Evolutionary conservation across 2,113 vertebrate genomes (phyloP).

Genomic region (Stigmatopora nigra): DNA sequence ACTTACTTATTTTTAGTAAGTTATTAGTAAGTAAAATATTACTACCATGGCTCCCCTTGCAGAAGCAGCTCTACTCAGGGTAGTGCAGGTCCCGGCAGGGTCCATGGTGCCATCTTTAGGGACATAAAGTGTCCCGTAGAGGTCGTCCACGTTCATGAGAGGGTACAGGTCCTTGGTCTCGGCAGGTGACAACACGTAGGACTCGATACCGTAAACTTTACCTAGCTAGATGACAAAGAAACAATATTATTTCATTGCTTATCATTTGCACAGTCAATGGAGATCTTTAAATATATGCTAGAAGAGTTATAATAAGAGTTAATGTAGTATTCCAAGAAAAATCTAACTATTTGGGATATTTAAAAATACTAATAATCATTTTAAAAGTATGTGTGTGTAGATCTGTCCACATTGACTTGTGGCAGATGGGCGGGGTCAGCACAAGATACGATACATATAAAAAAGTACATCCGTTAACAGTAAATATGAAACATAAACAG

Average conservation of each 20-base stretch:
- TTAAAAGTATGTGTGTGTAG: too few species aligned
- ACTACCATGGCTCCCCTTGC: slow-evolving; percentile 81
- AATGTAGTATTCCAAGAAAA: too few species aligned
- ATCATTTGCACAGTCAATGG: background rate
- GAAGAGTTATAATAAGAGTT: background rate
- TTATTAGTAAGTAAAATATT: background rate
- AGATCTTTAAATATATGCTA: background rate
- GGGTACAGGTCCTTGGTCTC: slow-evolving; percentile 94
- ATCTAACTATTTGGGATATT: too few species aligned
- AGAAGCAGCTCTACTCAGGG: slow-evolving; percentile 79
- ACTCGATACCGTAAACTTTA: slow-evolving; percentile 90
- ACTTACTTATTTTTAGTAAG: too few species aligned
- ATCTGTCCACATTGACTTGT: too few species aligned
- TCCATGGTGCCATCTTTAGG: slow-evolving; percentile 96
- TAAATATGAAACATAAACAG: too few species aligned
- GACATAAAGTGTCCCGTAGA: slow-evolving; percentile 89
- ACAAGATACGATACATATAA: too few species aligned
- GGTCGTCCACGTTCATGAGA: slow-evolving; percentile 85
- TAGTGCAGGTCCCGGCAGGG: slow-evolving; percentile 87
- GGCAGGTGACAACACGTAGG: slow-evolving; percentile 80
- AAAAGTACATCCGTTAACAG: too few species aligned
- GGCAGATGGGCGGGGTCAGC: too few species aligned
- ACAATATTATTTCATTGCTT: background rate
- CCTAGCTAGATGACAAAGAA: slow-evolving; percentile 72
- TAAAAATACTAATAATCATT: slow-evolving; percentile 13